Percentiles rank a stretch among this genome's conserved stretches.
phyloP scores from a whole-genome alignment of 2,888 invertebrate genomes.

The Beris morrisii region DNA sequence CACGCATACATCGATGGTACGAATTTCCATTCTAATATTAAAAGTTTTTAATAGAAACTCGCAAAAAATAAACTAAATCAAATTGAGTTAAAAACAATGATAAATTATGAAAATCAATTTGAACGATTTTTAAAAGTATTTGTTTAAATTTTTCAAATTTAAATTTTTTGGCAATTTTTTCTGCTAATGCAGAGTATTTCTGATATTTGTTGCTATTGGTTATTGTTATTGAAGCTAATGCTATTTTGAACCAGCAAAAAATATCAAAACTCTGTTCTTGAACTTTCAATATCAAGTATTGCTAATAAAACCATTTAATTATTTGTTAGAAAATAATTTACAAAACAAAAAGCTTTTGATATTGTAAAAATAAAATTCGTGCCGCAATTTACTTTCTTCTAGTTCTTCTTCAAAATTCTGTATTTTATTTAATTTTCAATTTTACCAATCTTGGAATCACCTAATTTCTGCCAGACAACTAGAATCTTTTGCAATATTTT shows the following conservation, averaged over 20 bases:
- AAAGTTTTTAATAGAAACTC: constrained; percentile 20
- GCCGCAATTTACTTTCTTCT: constrained; percentile 7
- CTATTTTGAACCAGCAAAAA: too few relatives aligned
- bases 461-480: too few relatives aligned
- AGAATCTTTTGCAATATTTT: too few relatives aligned
- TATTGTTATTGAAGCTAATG: too few relatives aligned
- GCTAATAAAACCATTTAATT: not conserved
- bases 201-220: not conserved
- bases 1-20: constrained; percentile 81
- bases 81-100: not conserved
- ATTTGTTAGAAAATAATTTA: not conserved
- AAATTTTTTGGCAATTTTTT: not conserved
- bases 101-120: constrained; percentile 1
- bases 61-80: not conserved
- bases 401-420: too few relatives aligned
- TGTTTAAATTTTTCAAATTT: not conserved
- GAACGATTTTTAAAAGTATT: constrained; percentile 18
- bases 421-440: too few relatives aligned
- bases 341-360: constrained; percentile 25
- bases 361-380: constrained; percentile 30
- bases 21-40: constrained; percentile 50
- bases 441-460: too few relatives aligned
- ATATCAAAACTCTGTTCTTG: too few relatives aligned
- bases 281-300: too few relatives aligned
- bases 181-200: too few relatives aligned